Evolutionary conservation across 1,140 invertebrate species (phyloP), one percentile per base, ranked within the genome.

Genomic region (Cardiocondyla obscurior): DNA sequence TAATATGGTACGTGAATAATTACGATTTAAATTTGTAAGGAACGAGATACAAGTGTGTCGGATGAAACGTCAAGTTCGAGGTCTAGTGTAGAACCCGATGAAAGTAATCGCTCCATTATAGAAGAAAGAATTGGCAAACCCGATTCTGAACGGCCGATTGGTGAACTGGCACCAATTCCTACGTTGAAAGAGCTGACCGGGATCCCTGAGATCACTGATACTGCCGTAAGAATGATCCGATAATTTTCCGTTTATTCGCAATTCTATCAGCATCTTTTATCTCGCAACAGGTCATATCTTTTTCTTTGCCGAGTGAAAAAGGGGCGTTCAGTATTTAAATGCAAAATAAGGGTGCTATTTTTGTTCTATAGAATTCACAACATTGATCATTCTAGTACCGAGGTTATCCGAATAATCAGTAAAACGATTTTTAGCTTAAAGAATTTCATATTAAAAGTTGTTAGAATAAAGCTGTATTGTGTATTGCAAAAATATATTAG

Each of bases 81-180:
- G 2, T 57, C 49, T 36, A 77, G 65, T 12, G 2, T 2, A 10
- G 46, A 51, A 6, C 46, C 4, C 14, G 42, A 55, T 0, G 3
- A 30, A 44, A 70, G 16, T 6, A 44, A 51, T 57, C 12, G 14
- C 69, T 33, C 30, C 8, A 19, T 46, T 3, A n/a, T 1, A 16
- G n/a, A n/a, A 72, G n/a, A 65, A 60, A 49, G 42, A 1, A 42
- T 69, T 3, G 8, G 10, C 22, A 25, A 53, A 36, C 7, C 5
- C 3, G n/a, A 53, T 53, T 19, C 14, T 7, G 12, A 12, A 51
- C 55, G 67, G 28, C 7, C 8, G 10, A 39, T 62, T n/a, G 58
- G 39, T 4, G 1, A 67, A 64, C 12, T 87, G 53, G 65, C 72
- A 67, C 83, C 85, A 6, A 89, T 89, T 30, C 64, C 85, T 7